phyloP scores from a whole-genome alignment of 2,888 invertebrate genomes.

The Cartodere bifasciata region DNA sequence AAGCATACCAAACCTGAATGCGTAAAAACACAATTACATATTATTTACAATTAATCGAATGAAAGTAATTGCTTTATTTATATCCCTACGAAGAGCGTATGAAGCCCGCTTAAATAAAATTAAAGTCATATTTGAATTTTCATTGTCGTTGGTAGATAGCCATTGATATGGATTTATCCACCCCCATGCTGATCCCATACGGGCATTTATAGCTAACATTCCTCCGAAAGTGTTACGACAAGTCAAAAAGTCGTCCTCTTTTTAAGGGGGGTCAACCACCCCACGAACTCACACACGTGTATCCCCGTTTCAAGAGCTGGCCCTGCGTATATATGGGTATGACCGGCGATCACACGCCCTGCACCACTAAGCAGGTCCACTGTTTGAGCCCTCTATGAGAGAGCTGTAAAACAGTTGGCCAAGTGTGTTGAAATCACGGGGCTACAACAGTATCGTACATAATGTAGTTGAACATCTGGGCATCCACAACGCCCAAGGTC shows the following conservation, averaged over 20 bases:
- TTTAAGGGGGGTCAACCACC: conserved; percentile 43
- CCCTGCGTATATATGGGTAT: conserved; percentile 16
- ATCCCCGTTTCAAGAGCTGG: conserved; percentile 31
- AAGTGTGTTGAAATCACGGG: conserved; percentile 21
- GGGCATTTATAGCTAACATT: too few relatives aligned
- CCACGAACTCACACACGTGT: conserved; percentile 41
- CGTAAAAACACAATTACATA: too few relatives aligned
- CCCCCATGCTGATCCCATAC: conserved; percentile 18
- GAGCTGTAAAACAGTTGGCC: conserved; percentile 31
- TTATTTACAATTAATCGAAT: too few relatives aligned
- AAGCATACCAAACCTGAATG: too few relatives aligned
- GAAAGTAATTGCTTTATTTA: too few relatives aligned
- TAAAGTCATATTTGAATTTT: too few relatives aligned
- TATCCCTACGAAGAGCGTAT: too few relatives aligned
- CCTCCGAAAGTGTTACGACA: conserved; percentile 31
- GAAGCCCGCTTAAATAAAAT: too few relatives aligned
- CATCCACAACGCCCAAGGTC: conserved; percentile 37
- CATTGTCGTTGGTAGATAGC: too few relatives aligned
- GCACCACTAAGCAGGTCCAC: conserved; percentile 28
- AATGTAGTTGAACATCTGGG: conserved; percentile 25
- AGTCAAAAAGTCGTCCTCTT: conserved; percentile 36
- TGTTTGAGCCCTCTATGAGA: conserved; percentile 36
- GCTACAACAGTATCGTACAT: conserved; percentile 17
- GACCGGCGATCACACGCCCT: conserved; percentile 27
- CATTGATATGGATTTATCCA: conserved; percentile 20